Evolutionary conservation across 2,797 vertebrate species (phyloP), one percentile per base, ranked within the genome.

Genomic region (Paedocypris micromegethes): DNA sequence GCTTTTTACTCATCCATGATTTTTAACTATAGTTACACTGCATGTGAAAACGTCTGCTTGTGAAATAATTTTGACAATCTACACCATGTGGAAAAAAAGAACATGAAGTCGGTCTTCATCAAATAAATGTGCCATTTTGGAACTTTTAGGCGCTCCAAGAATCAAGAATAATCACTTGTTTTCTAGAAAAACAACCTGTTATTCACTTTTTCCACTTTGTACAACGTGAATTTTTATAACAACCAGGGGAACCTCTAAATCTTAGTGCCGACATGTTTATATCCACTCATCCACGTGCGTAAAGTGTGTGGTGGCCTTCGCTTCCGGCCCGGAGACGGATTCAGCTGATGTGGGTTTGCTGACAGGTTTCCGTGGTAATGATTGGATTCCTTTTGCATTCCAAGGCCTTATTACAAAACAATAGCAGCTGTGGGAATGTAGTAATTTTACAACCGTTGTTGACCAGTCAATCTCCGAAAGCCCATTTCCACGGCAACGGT

Each of bases 381-480:
- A 70, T 64, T 63, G 48, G 8, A 68, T 68, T 7, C 60, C 56
- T 53, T 48, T 23, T 73, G 70, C 64, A 63, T 78, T 78, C 67
- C 64, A 6, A 72, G 50, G 65, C 65, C 44, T 51, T 43, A 53
- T 45, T 70, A 70, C 40, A 70, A 46, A 60, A 70, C 62, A 70
- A 65, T 59, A 70, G 41, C 69, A 70, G 56, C 70, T 71, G 73
- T 71, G 52, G 60, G 76, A 75, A 73, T 60, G 57, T 39, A 45
- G 48, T 9, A 46, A 64, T 54, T 75, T 73, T 78, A 78, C 50
- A 71, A 53, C 73, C 67, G 63, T 69, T 66, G 72, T 72, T 73
- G 57, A 65, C 64, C 43, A 72, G 60, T 58, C 59, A 70, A 55
- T 49, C 55, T 56, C 53, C 50, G 50, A 68, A 66, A 73, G 52